Evolutionary conservation across 2,888 invertebrate genomes (phyloP).

Genomic region (Hylaea fasciaria): DNA sequence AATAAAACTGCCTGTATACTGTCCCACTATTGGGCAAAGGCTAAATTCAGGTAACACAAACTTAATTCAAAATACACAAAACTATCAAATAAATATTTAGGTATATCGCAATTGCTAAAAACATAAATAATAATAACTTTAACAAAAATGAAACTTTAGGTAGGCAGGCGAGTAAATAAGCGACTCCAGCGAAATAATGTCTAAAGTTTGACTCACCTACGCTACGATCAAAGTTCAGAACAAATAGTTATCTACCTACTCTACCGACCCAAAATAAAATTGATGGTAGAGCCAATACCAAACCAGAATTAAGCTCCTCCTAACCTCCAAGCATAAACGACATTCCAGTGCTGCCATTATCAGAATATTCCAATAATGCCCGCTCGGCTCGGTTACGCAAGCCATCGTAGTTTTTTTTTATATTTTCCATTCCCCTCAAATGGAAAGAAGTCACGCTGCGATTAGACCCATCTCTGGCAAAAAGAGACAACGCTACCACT

Average conservation of each 20-base stretch:
- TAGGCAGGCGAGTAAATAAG: not conserved
- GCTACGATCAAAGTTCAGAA: slow-evolving; percentile 3
- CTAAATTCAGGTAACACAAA: too few relatives aligned
- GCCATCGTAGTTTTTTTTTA: slow-evolving; percentile 48
- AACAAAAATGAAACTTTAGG: too few relatives aligned
- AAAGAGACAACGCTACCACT: slow-evolving; percentile 60
- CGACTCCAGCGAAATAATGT: too few relatives aligned
- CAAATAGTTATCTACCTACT: slow-evolving; percentile 13
- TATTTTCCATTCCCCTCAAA: slow-evolving; percentile 74
- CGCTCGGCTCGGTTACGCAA: slow-evolving; percentile 48
- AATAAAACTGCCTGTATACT: too few relatives aligned
- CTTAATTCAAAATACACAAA: too few relatives aligned
- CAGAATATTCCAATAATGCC: slow-evolving; percentile 53
- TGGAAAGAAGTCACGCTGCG: slow-evolving; percentile 71
- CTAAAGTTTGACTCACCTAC: slow-evolving; percentile 4
- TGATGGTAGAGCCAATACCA: slow-evolving; percentile 20
- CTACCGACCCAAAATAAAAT: slow-evolving; percentile 23
- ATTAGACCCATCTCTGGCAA: slow-evolving; percentile 52
- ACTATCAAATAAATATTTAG: too few relatives aligned
- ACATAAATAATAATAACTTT: too few relatives aligned
- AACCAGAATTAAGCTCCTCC: slow-evolving; percentile 32
- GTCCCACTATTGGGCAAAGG: too few relatives aligned
- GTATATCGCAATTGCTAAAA: too few relatives aligned
- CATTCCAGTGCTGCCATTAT: slow-evolving; percentile 50
- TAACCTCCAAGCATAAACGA: slow-evolving; percentile 28